Percentiles rank a stretch among this genome's conserved stretches.
Evolutionary conservation across 2,797 vertebrate genomes (phyloP).

Genomic region (Ispidina picta): DNA sequence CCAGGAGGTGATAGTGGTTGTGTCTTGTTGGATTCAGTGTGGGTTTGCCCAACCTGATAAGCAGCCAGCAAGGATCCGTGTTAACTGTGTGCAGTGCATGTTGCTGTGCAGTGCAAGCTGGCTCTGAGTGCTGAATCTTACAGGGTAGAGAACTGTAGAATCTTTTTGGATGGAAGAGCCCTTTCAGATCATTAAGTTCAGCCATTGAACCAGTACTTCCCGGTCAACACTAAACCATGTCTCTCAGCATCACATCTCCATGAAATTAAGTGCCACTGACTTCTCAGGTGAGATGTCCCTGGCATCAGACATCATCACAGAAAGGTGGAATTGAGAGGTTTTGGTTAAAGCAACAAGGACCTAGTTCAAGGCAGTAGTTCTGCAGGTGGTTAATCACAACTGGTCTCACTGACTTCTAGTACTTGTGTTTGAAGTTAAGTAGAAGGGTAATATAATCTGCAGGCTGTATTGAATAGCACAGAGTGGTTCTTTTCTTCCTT

Average conservation of each 20-base stretch:
- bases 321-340: not conserved
- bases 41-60: not conserved
- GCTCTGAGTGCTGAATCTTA: not conserved
- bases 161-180: not conserved
- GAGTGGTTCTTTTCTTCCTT: not conserved
- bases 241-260: not conserved
- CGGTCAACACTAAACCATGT: not conserved
- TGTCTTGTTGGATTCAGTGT: not conserved
- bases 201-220: not conserved
- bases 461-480: not conserved
- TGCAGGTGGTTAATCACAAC: not conserved
- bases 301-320: rapidly evolving
- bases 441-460: not conserved
- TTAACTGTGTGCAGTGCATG: rapidly evolving
- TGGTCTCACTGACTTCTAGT: not conserved
- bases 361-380: not conserved
- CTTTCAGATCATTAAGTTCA: not conserved
- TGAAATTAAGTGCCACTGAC: not conserved
- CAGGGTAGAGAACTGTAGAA: not conserved
- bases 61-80: not conserved
- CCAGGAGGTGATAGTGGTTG: rapidly evolving
- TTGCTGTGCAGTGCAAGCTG: not conserved
- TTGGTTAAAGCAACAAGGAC: not conserved
- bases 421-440: not conserved
- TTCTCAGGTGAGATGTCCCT: not conserved